These are phyloP conservation scores for Phyllostomus discolor DNA, from an alignment of 2,113 vertebrate species.

Conservation along the genomic window DNA sequence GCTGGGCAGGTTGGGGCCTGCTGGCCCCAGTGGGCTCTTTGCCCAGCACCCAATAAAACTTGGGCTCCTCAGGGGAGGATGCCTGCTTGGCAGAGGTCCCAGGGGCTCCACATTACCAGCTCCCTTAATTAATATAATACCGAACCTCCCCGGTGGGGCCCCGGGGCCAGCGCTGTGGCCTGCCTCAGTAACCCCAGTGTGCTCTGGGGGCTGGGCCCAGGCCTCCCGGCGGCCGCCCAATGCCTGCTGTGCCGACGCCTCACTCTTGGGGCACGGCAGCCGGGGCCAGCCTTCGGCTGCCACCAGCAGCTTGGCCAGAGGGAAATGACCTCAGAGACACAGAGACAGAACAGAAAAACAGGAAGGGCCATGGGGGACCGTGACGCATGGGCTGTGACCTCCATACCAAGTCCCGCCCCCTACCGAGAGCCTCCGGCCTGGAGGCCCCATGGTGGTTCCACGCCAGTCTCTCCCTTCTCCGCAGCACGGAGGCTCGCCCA, in stretches of 20 bases:
- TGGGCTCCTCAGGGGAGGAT: neutral
- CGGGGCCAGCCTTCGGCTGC: neutral
- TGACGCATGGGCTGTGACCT: constrained; percentile 48
- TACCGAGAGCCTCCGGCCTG: neutral
- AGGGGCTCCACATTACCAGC: neutral
- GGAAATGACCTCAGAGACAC: constrained; percentile 68
- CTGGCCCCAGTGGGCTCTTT: constrained; percentile 23
- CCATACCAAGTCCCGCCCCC: neutral
- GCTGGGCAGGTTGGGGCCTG: constrained; percentile 8
- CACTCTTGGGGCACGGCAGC: neutral
- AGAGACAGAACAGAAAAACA: constrained; percentile 69
- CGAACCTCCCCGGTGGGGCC: neutral
- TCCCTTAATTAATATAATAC: constrained; percentile 27
- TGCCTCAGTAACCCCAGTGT: neutral
- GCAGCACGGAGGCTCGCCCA: neutral
- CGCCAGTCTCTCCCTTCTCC: neutral
- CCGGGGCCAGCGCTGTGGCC: neutral
- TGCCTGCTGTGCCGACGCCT: neutral
- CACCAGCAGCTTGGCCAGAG: constrained; percentile 3
- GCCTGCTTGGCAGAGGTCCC: constrained; percentile 1
- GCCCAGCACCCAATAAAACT: neutral
- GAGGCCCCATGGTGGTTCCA: neutral
- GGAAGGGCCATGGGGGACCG: constrained; percentile 59
- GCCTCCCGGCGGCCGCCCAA: neutral
- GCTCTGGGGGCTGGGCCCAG: neutral